Conservation (phyloP, 2,113 vertebrate species). For the Tachysurus fulvidraco region DNA sequence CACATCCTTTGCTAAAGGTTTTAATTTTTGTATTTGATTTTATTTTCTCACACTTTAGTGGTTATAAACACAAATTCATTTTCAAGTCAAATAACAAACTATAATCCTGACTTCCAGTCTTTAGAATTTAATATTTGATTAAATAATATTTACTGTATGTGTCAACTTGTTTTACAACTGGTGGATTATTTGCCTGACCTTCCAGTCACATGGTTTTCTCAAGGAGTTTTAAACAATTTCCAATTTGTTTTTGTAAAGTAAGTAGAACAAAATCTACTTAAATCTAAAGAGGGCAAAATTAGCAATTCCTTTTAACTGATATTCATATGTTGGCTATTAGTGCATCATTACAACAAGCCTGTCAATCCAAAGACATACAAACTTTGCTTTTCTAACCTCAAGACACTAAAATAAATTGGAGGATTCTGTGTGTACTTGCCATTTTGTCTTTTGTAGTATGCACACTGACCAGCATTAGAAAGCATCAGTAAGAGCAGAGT, state of each 20-base stretch:
- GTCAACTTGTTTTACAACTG: background rate
- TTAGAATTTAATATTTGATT: background rate
- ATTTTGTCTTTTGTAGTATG: slow-evolving; percentile 41
- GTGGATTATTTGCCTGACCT: background rate
- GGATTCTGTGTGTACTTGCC: slow-evolving; percentile 45
- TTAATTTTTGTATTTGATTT: background rate
- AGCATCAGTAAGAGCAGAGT: slow-evolving; percentile 44
- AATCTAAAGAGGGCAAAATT: background rate
- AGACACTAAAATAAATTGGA: background rate
- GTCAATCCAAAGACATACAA: background rate
- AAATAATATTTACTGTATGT: background rate
- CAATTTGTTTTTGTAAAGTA: background rate
- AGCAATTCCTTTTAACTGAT: background rate
- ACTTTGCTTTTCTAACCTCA: background rate
- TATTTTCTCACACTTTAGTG: background rate
- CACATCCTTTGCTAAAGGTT: no score
- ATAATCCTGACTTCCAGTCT: background rate
- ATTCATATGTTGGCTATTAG: background rate
- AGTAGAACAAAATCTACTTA: background rate
- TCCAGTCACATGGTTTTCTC: background rate
- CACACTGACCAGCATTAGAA: slow-evolving; percentile 40
- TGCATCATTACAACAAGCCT: background rate
- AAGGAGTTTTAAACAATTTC: background rate
- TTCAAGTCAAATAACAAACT: background rate
- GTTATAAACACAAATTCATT: background rate